Percentiles rank a stretch among this genome's conserved stretches.
Conservation (phyloP, 2,888 invertebrate genomes). For the Atethmia centrago region DNA sequence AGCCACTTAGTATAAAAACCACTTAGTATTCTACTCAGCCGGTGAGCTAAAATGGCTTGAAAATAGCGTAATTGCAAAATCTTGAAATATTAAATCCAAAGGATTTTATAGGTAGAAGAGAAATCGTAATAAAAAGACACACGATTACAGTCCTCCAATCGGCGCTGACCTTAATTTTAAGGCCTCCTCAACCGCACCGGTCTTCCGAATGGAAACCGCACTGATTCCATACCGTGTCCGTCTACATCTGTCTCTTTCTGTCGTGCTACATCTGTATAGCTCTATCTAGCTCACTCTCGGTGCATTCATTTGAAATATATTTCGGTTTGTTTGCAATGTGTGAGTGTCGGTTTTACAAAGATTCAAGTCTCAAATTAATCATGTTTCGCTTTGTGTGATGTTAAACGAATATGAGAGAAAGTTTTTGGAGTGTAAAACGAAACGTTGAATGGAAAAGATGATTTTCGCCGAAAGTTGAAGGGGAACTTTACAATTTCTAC, state of each 20-base stretch:
- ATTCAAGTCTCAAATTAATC: conserved; percentile 58
- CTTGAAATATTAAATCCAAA: conserved; percentile 28
- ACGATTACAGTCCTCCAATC: conserved; percentile 50
- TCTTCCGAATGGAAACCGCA: conserved; percentile 73
- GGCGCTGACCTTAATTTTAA: conserved; percentile 62
- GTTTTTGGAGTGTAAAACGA: conserved; percentile 47
- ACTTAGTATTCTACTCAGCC: conserved; percentile 45
- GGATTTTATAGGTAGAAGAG: conserved; percentile 23
- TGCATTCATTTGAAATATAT: conserved; percentile 64
- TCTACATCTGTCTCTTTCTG: conserved; percentile 59
- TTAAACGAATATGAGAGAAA: conserved; percentile 52
- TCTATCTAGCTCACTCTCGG: conserved; percentile 43
- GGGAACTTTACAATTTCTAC: conserved; percentile 44
- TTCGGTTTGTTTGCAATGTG: conserved; percentile 60
- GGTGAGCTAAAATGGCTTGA: conserved; percentile 36
- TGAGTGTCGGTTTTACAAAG: conserved; percentile 55
- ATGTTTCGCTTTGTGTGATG: conserved; percentile 57
- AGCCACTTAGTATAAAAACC: conserved; percentile 49
- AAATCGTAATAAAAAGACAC: conserved; percentile 44
- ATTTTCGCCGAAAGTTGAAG: conserved; percentile 42
- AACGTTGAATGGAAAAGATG: conserved; percentile 52
- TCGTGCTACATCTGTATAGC: conserved; percentile 12
- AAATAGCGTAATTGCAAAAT: conserved; percentile 37
- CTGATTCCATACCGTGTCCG: conserved; percentile 64
- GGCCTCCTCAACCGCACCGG: conserved; percentile 66